Conservation (phyloP, 53 echinoderm and acorn worm genomes). For the Henricia sp. region DNA sequence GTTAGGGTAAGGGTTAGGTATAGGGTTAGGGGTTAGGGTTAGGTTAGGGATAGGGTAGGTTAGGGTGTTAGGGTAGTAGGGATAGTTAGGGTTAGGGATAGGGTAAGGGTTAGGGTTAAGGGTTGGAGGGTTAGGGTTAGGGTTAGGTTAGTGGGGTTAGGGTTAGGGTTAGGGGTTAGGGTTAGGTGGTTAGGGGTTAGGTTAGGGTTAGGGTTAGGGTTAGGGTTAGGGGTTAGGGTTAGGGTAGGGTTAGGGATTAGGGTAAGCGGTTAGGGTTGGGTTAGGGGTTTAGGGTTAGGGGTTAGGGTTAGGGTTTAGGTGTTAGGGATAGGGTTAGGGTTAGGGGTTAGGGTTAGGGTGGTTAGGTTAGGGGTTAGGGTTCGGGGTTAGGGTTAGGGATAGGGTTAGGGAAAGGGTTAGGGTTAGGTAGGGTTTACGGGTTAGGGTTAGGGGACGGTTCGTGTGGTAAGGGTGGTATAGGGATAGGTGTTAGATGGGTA, state of each 20-base stretch:
- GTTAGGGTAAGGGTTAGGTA: not conserved
- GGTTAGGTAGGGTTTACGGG: conserved; percentile 51
- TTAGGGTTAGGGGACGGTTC: conserved; percentile 50
- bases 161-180: no score
- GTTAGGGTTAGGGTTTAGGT: conserved; percentile 47
- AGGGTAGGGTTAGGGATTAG: no score
- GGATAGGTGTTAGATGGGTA: conserved; percentile 41
- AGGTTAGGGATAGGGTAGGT: not conserved
- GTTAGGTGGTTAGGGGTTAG: no score
- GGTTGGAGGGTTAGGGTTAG: conserved; percentile 56
- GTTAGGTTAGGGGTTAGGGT: no score
- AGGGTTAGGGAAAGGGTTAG: conserved; percentile 53
- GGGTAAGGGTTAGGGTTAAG: conserved; percentile 60
- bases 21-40: not conserved
- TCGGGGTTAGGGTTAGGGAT: conserved; percentile 49
- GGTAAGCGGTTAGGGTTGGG: no score
- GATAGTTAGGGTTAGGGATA: conserved; percentile 54
- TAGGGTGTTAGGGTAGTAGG: not conserved
- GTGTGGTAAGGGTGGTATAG: conserved; percentile 24
- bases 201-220: no score
- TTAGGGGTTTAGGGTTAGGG: no score
- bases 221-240: no score
- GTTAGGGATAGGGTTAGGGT: conserved; percentile 39
- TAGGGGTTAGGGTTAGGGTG: no score
- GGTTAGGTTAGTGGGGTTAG: conserved; percentile 27